Evolutionary conservation across 2,113 vertebrate genomes (phyloP).

Genomic region (Nibea coibor): DNA sequence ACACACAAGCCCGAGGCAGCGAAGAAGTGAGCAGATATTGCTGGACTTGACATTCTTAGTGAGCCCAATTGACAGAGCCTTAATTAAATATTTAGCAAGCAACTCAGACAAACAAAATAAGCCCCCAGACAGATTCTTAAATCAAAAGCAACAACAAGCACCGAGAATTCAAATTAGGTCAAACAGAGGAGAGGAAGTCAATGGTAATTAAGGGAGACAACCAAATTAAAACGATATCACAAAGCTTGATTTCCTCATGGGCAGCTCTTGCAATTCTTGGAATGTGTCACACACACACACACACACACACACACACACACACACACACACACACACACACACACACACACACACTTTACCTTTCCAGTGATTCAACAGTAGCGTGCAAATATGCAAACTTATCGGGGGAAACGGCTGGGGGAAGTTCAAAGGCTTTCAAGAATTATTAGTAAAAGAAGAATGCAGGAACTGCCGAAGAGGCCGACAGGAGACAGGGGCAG

Average conservation of each 20-base stretch:
- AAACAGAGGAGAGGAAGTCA: conserved; percentile 60
- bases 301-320: no score
- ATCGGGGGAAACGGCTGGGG: conserved; percentile 17
- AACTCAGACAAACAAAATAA: conserved; percentile 69
- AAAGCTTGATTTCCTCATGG: conserved; percentile 43
- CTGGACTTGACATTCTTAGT: conserved; percentile 61
- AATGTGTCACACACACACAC: not conserved
- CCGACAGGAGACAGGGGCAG: conserved; percentile 5
- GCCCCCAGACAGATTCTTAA: conserved; percentile 62
- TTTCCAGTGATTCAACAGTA: conserved; percentile 32
- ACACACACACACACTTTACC: not conserved
- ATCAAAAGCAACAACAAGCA: conserved; percentile 70
- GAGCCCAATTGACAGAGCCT: conserved; percentile 53
- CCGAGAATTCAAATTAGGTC: conserved; percentile 71
- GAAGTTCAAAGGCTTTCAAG: conserved; percentile 27
- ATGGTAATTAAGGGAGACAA: conserved; percentile 68
- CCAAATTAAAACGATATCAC: conserved; percentile 61
- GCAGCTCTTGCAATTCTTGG: conserved; percentile 19
- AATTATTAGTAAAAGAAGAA: not conserved
- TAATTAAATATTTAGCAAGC: conserved; percentile 75
- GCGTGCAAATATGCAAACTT: conserved; percentile 9
- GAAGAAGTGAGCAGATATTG: conserved; percentile 44
- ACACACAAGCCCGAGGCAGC: conserved; percentile 33
- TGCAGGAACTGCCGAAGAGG: conserved; percentile 9
- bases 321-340: no score